phyloP scores from a whole-genome alignment of 2,113 vertebrate genomes.

The Periophthalmus modestus region DNA sequence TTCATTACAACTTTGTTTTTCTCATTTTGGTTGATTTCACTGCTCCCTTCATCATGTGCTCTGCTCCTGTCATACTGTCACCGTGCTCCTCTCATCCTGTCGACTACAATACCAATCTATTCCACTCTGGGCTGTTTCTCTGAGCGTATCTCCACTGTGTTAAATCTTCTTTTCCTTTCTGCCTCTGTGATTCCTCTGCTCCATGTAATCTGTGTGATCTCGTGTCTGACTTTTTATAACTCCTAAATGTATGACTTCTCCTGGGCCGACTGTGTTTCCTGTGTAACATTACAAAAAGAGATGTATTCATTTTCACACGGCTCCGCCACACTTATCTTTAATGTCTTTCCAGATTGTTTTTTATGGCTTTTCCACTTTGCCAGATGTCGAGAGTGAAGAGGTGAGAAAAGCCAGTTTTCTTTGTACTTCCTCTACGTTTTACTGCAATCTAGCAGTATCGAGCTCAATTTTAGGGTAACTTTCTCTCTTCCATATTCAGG shows the following conservation, averaged over 20 bases:
- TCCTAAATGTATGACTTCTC: slow-evolving; percentile 60
- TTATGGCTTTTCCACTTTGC: slow-evolving; percentile 50
- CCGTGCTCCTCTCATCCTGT: slow-evolving; percentile 22
- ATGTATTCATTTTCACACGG: slow-evolving; percentile 52
- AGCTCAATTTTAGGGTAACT: background rate
- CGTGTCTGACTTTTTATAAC: slow-evolving; percentile 55
- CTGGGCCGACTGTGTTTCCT: slow-evolving; percentile 47
- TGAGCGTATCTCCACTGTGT: slow-evolving; percentile 21
- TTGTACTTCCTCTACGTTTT: slow-evolving; percentile 36
- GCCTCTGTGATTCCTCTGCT: slow-evolving; percentile 48
- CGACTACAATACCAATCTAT: slow-evolving; percentile 22
- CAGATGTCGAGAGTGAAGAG: slow-evolving; percentile 41
- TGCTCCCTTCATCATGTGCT: slow-evolving; percentile 7
- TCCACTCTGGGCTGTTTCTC: slow-evolving; percentile 11
- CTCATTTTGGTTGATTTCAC: slow-evolving; percentile 13
- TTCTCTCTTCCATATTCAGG: background rate
- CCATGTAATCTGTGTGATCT: slow-evolving; percentile 61
- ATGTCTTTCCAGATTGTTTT: slow-evolving; percentile 64
- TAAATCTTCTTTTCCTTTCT: slow-evolving; percentile 24
- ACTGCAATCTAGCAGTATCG: slow-evolving; percentile 29
- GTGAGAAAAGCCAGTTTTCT: slow-evolving; percentile 25
- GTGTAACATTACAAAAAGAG: slow-evolving; percentile 50
- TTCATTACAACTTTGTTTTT: slow-evolving; percentile 9
- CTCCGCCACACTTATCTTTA: slow-evolving; percentile 54
- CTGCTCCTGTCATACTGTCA: slow-evolving; percentile 29